These are phyloP conservation scores for Drosophila neonasuta DNA, from an alignment of 2,888 invertebrate genomes.

Conservation along the genomic window DNA sequence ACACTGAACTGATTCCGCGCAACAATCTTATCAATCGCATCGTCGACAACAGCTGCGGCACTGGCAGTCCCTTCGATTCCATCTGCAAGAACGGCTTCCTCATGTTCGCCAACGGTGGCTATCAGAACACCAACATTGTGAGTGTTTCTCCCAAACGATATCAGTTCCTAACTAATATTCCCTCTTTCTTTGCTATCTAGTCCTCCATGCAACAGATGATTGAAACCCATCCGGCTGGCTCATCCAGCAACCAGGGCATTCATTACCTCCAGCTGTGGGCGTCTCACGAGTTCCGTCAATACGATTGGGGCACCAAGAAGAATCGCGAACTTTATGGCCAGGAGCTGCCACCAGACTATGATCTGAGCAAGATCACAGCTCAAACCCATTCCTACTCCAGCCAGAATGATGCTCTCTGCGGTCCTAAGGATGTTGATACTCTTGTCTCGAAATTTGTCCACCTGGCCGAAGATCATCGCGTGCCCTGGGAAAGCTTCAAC, in stretches of 20 bases:
- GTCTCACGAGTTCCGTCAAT: slow-evolving; percentile 74
- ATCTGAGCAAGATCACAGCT: slow-evolving; percentile 71
- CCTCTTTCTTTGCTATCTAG: slow-evolving; percentile 24
- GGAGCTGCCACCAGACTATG: slow-evolving; percentile 72
- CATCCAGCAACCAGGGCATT: slow-evolving; percentile 77
- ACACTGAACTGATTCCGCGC: slow-evolving; percentile 71
- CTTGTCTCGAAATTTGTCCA: slow-evolving; percentile 58
- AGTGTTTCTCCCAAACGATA: no score
- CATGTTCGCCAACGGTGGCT: slow-evolving; percentile 69
- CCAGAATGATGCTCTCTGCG: slow-evolving; percentile 74
- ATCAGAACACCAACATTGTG: slow-evolving; percentile 69
- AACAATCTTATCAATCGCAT: slow-evolving; percentile 65
- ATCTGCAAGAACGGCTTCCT: slow-evolving; percentile 70
- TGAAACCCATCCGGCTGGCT: slow-evolving; percentile 78
- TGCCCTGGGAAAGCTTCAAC: slow-evolving; percentile 74
- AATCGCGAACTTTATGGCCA: slow-evolving; percentile 69
- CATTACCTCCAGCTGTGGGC: slow-evolving; percentile 72
- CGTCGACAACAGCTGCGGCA: slow-evolving; percentile 67
- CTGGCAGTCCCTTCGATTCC: slow-evolving; percentile 35
- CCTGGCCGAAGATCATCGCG: slow-evolving; percentile 71
- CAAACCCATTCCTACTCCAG: slow-evolving; percentile 75
- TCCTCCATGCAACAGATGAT: slow-evolving; percentile 66
- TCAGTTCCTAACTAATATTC: no score
- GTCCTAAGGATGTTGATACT: slow-evolving; percentile 71
- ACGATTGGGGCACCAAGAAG: slow-evolving; percentile 73